Conservation (phyloP, 2,888 invertebrate species). For the Alitta virens region DNA sequence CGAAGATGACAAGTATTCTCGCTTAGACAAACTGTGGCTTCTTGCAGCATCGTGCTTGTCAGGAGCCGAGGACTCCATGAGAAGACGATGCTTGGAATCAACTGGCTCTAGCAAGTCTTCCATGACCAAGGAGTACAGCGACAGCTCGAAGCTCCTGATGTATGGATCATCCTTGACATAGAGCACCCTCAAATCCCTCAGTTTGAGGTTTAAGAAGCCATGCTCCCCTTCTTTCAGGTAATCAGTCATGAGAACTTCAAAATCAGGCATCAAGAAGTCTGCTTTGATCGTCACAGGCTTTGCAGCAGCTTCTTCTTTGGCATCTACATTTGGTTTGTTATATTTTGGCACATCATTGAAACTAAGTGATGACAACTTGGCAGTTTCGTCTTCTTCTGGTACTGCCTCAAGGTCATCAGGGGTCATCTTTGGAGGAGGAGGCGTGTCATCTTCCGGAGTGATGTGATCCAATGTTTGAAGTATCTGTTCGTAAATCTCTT, state of each 20-base stretch:
- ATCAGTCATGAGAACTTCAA: constrained; percentile 49
- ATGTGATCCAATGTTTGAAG: constrained; percentile 59
- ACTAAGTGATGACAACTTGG: background rate
- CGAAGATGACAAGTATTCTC: constrained; percentile 71
- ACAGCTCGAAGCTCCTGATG: constrained; percentile 71
- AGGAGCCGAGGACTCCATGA: constrained; percentile 63
- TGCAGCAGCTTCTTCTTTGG: background rate
- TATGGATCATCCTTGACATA: constrained; percentile 69
- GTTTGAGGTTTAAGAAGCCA: constrained; percentile 76
- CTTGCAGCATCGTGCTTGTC: background rate
- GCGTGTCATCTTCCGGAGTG: constrained; percentile 27
- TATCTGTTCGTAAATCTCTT: constrained; percentile 86
- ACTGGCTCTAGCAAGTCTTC: constrained; percentile 81
- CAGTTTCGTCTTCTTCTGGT: constrained; percentile 3
- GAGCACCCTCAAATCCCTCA: constrained; percentile 76
- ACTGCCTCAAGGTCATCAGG: background rate
- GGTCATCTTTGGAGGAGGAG: background rate
- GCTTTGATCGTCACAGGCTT: constrained; percentile 20
- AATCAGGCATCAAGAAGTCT: constrained; percentile 47
- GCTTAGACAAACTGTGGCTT: constrained; percentile 15
- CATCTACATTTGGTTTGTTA: background rate
- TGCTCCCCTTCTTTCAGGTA: constrained; percentile 53
- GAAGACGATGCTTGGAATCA: constrained; percentile 77
- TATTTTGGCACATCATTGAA: background rate
- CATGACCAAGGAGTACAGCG: constrained; percentile 82